Base-by-base conservation (phyloP, 2,113 vertebrate genomes). In the Oreochromis spilurus region DNA sequence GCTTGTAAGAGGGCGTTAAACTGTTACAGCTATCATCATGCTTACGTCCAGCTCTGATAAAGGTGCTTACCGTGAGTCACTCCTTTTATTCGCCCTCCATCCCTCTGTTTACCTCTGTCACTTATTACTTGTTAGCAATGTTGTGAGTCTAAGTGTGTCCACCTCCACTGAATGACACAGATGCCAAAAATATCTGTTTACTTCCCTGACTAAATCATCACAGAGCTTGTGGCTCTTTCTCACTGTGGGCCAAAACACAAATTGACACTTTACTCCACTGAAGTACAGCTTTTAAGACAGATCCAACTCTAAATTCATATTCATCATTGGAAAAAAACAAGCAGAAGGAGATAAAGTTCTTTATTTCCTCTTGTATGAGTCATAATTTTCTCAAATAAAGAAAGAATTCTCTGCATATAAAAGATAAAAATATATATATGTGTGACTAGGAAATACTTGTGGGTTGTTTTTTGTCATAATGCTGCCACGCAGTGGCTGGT, bases 401-500 rank as follows among this genome's bases (percentile, higher is more conserved):
- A 89, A 95, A 94, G 94, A 91, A 89, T 94, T 94, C 90, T 96
- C 90, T 95, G 89, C 85, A 90, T 94, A 94, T 91, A 94, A 94
- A 95, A 94, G 92, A 91, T 95, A 94, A 93, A 93, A 93, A 94
- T 94, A 93, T 85, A 93, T 85, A 93, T 91, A 86, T 88, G 89
- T 78, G 72, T 87, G 84, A 80, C 81, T 91, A 89, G 83, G 96
- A 94, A 95, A 95, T 94, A 94, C 85, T 90, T 65, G 34, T 43
- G 72, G 29, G 82, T 91, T 83, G 86, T 85, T 87, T 87, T 91
- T 72, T 93, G 89, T 93, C 77, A 54, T 94, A 94, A 95, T 96
- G 87, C 89, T 94, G 96, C 96, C 96, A 96, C 96, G 94, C 95
- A 95, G 96, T 96, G 96, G 96, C 96, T 91, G 90, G 85, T 89